Evolutionary conservation across 2,797 vertebrate genomes (phyloP), one percentile per base, ranked within the genome.

Genomic region (Menidia menidia): DNA sequence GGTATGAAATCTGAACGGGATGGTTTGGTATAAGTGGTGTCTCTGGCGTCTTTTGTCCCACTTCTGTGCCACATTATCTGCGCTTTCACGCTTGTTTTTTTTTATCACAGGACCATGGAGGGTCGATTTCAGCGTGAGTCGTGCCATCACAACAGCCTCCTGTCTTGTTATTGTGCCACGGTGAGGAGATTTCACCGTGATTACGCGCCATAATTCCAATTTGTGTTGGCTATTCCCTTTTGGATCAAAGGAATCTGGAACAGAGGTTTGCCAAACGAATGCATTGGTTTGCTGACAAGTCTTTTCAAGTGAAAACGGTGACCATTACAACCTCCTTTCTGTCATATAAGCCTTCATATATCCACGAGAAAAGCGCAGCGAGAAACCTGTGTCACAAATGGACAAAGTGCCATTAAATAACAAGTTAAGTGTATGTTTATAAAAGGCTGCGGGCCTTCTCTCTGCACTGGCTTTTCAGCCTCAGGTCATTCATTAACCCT

Each of bases 401-500:
- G 82, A 88, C 71, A 82, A 43, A 71, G 60, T 35, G 80, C 73
- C 75, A 77, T 86, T 89, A 92, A 87, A 91, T 58, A 61, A 93
- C 92, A 93, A 88, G 90, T 93, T 90, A 87, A 90, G 77, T 84
- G 83, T 86, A 89, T 93, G 89, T 92, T 92, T 89, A 68, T 90
- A 80, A 93, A 92, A 89, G 83, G 79, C 33, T 72, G 32, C 53
- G 25, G 47, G 43, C 64, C 70, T 80, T 60, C 44, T 43, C 73
- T 70, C 45, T 63, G 79, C 88, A 87, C 85, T 91, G 67, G 84
- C 90, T 90, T 85, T 91, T 88, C 83, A 90, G 80, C 85, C 85
- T 19, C 69, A 12, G 86, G 91, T 93, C 91, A 94, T 92, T 94
- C 88, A 94, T 95, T 94, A 94, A 95, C 92, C 85, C 64, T 2